Conservation (phyloP, 1,140 invertebrate species). For the Drosophila lowei region DNA sequence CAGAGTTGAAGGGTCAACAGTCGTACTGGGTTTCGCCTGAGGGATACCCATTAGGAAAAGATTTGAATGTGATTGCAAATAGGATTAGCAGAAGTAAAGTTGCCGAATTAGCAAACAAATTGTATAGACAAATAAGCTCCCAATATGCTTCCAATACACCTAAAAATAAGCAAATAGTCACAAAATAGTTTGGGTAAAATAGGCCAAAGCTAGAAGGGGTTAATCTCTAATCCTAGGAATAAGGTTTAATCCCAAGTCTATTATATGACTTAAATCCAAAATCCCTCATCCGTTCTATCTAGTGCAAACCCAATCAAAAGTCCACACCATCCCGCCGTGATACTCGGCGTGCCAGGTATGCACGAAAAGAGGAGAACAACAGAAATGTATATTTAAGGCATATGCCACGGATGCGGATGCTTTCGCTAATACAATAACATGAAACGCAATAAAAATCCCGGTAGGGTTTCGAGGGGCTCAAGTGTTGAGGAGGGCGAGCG, state of each 20-base stretch:
- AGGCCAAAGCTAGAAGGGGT: too few species aligned
- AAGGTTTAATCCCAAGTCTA: too few species aligned
- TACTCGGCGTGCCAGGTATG: slow-evolving; percentile 6
- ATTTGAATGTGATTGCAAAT: too few species aligned
- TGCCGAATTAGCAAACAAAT: too few species aligned
- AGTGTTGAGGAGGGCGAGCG: slow-evolving; percentile 17
- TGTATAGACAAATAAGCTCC: too few species aligned
- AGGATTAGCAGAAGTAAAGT: too few species aligned
- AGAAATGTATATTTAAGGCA: slow-evolving; percentile 59
- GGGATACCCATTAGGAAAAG: neutral
- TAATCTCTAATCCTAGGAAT: too few species aligned
- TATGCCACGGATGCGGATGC: slow-evolving; percentile 59
- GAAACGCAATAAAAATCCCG: slow-evolving; percentile 73
- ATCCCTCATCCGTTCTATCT: too few species aligned
- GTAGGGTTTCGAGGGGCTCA: slow-evolving; percentile 16
- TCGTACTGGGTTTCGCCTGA: neutral
- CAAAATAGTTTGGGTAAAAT: too few species aligned
- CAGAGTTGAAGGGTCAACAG: slow-evolving; percentile 10
- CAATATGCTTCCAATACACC: too few species aligned
- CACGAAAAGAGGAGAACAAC: slow-evolving; percentile 30
- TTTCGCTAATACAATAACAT: slow-evolving; percentile 74
- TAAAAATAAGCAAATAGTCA: too few species aligned
- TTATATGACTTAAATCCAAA: too few species aligned
- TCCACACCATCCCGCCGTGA: neutral
- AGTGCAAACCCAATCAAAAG: neutral